These are phyloP conservation scores for Hiodon alosoides DNA, from an alignment of 2,113 vertebrate genomes.

Conservation along the genomic window DNA sequence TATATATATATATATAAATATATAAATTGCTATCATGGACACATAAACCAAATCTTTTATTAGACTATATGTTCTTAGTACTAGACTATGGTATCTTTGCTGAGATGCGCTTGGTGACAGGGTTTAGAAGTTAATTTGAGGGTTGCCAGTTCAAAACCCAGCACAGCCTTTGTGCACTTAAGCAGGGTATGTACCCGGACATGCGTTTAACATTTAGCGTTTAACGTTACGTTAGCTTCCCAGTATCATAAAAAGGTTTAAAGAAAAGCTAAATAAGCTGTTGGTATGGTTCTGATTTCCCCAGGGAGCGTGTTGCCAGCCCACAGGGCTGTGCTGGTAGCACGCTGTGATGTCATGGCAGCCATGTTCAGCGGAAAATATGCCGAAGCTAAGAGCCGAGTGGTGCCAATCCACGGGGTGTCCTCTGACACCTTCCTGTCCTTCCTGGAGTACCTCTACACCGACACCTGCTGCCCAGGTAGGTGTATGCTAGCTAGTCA, in stretches of 20 bases:
- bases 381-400: constrained; percentile 79
- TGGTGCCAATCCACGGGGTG: constrained; percentile 88
- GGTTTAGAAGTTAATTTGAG: no score
- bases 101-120: no score
- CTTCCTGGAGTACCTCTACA: constrained; percentile 94
- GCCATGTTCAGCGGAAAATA: constrained; percentile 97
- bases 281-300: background rate
- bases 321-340: constrained; percentile 86
- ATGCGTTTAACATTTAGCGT: no score
- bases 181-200: no score
- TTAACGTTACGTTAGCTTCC: background rate
- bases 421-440: constrained; percentile 94
- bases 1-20: no score
- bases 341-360: constrained; percentile 93
- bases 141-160: no score
- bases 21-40: no score
- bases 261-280: background rate
- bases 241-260: background rate
- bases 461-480: constrained; percentile 93
- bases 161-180: no score
- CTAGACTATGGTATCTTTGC: no score
- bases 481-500: constrained; percentile 42
- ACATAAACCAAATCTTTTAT: no score
- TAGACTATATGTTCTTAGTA: no score
- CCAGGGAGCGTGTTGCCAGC: constrained; percentile 81